Percentiles rank a stretch among this genome's conserved stretches.
These are phyloP conservation scores for Cheilosia soror DNA, from an alignment of 2,888 invertebrate genomes.

Conservation along the genomic window DNA sequence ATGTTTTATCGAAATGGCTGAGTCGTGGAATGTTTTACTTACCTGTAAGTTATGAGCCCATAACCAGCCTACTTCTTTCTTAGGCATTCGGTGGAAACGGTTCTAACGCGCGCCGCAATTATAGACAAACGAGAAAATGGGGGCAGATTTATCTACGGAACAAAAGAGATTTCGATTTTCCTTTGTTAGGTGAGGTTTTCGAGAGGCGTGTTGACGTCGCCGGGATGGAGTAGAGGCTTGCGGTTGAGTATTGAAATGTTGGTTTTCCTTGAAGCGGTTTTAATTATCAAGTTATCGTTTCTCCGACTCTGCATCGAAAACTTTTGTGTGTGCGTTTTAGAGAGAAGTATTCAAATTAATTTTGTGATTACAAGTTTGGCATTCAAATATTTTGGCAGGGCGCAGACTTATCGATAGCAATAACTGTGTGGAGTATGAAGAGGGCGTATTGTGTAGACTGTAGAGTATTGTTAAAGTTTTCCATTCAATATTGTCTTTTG, in stretches of 20 bases:
- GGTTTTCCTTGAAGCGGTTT: constrained; percentile 44
- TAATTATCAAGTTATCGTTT: constrained; percentile 67
- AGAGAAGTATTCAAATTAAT: constrained; percentile 30
- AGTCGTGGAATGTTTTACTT: constrained; percentile 39
- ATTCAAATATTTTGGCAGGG: constrained; percentile 25
- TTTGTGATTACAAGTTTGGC: constrained; percentile 52
- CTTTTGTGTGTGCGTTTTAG: constrained; percentile 15
- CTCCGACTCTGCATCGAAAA: background rate
- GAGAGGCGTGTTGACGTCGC: constrained; percentile 23
- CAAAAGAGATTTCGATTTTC: constrained; percentile 53
- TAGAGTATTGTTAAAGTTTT: constrained; percentile 2
- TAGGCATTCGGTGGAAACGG: constrained; percentile 42
- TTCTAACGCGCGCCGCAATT: constrained; percentile 33
- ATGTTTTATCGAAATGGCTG: background rate
- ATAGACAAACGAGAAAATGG: constrained; percentile 30
- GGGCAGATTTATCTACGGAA: background rate
- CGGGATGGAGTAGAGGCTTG: constrained; percentile 10
- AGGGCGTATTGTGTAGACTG: constrained; percentile 6
- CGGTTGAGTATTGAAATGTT: constrained; percentile 47
- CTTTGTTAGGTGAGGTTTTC: constrained; percentile 14
- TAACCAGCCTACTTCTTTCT: constrained; percentile 24
- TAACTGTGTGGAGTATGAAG: constrained; percentile 4
- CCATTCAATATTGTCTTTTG: constrained; percentile 24
- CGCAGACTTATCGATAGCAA: constrained; percentile 32
- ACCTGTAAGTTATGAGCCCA: constrained; percentile 61